These are phyloP conservation scores for Amblyraja radiata DNA, from an alignment of 2,797 vertebrate genomes.

Conservation along the genomic window DNA sequence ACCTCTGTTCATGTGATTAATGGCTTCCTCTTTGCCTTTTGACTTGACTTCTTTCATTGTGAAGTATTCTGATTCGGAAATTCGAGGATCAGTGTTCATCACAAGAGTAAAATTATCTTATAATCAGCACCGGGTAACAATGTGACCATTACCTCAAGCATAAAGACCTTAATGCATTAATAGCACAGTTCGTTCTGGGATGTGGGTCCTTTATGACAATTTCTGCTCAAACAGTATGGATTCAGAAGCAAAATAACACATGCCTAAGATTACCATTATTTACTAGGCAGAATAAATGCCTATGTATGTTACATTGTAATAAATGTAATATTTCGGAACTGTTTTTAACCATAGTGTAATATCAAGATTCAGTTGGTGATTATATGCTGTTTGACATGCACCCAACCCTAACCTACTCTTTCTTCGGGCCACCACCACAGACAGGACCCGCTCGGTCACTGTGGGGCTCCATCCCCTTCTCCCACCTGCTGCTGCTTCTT, in stretches of 20 bases:
- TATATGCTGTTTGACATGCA: slow-evolving; percentile 12
- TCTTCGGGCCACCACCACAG: too few relatives aligned
- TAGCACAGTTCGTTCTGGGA: background rate
- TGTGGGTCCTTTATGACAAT: background rate
- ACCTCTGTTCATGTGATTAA: background rate
- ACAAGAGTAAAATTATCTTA: background rate
- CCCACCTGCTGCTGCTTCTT: too few relatives aligned
- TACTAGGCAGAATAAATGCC: background rate
- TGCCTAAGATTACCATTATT: background rate
- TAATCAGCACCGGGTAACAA: background rate
- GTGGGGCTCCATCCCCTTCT: background rate
- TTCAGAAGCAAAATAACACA: background rate
- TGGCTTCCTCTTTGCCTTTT: background rate
- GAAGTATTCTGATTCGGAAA: background rate
- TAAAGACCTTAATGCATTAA: background rate
- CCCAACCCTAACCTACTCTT: too few relatives aligned
- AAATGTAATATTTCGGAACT: background rate
- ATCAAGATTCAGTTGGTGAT: background rate
- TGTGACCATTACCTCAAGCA: background rate
- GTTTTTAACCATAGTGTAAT: background rate
- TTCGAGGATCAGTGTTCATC: background rate
- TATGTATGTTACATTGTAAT: too few relatives aligned
- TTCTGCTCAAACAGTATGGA: background rate
- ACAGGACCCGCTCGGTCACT: too few relatives aligned
- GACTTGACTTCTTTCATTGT: background rate